Conservation (phyloP, 2,113 vertebrate species). For the Mirounga angustirostris region DNA sequence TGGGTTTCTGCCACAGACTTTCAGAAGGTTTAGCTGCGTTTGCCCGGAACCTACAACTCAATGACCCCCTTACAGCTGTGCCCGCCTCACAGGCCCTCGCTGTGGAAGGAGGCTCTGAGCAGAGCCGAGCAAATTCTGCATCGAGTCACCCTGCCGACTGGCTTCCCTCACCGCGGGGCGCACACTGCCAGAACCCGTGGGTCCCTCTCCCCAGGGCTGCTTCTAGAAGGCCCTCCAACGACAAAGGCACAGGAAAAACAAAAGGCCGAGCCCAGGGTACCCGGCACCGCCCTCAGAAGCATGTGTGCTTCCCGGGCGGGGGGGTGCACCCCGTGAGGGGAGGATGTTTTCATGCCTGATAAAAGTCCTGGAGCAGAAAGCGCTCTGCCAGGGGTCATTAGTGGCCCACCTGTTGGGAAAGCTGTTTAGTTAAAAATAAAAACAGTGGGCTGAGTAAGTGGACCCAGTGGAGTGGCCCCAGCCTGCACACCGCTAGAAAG, state of each 20-base stretch:
- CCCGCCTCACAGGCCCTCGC: too few relatives aligned
- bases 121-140: not conserved
- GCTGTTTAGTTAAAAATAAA: constrained; percentile 50
- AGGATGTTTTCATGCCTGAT: not conserved
- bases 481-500: not conserved
- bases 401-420: not conserved
- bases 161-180: not conserved
- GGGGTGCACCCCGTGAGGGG: not conserved
- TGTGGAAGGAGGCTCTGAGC: not conserved
- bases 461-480: fast-evolving
- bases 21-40: not conserved
- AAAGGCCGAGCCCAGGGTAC: fast-evolving
- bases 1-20: too few relatives aligned
- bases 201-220: fast-evolving
- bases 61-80: fast-evolving
- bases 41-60: not conserved
- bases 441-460: not conserved
- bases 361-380: not conserved
- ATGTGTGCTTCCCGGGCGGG: not conserved
- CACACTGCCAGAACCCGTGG: fast-evolving
- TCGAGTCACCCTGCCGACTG: fast-evolving
- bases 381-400: not conserved
- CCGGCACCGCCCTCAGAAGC: fast-evolving
- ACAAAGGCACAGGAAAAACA: not conserved
- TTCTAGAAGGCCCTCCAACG: not conserved